A percentile compares a stretch with the other conserved stretches of the same genome.
Evolutionary conservation across 2,797 vertebrate genomes (phyloP).

Genomic region (Argyrosomus regius): DNA sequence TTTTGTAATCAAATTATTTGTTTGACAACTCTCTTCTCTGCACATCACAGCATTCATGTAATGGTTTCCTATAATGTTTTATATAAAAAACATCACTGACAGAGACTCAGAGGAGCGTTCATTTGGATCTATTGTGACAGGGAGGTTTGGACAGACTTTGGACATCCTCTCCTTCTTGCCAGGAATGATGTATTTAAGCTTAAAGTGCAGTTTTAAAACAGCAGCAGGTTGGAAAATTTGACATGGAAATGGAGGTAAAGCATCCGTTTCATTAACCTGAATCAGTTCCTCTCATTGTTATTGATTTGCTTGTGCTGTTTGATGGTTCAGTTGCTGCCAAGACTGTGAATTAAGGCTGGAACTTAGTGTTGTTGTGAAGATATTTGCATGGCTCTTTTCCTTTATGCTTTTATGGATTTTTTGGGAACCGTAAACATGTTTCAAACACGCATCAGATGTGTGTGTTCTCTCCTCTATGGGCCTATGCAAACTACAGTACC

Average conservation of each 20-base stretch:
- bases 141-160: neutral
- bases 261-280: neutral
- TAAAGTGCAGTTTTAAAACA: neutral
- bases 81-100: neutral
- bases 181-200: neutral
- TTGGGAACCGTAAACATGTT: neutral
- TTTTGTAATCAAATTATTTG: neutral
- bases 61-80: neutral
- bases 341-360: neutral
- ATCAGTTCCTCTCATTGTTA: neutral
- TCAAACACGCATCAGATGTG: neutral
- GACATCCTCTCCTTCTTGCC: neutral
- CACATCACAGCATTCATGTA: conserved; percentile 5
- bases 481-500: too few relatives aligned
- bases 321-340: neutral
- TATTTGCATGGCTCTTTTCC: neutral
- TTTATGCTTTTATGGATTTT: neutral
- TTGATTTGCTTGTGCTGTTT: neutral
- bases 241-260: neutral
- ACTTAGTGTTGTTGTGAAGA: neutral
- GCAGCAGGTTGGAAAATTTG: neutral
- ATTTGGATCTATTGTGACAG: neutral
- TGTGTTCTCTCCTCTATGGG: neutral
- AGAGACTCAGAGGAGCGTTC: neutral
- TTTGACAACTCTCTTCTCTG: neutral